These are phyloP conservation scores for Phocides pigmalion DNA, from an alignment of 1,140 invertebrate genomes.

Conservation along the genomic window DNA sequence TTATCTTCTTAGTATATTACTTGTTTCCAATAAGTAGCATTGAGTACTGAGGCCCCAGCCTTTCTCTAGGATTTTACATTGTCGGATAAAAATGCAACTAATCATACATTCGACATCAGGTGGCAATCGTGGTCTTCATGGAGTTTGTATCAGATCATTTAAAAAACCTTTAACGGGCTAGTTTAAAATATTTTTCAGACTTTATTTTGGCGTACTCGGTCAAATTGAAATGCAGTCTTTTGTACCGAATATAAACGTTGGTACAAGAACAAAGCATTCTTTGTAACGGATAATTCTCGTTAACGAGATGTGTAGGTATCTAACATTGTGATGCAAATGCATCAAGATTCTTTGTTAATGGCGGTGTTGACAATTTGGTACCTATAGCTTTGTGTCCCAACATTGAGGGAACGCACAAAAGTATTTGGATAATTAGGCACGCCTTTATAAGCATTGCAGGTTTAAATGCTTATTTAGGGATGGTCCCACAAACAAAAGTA, in stretches of 20 bases:
- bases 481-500: not conserved
- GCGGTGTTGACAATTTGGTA: constrained; percentile 11
- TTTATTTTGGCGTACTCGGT: no score
- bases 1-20: no score
- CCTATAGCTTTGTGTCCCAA: constrained; percentile 10
- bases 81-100: no score
- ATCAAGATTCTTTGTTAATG: constrained; percentile 4
- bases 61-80: no score
- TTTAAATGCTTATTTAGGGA: constrained; percentile 1
- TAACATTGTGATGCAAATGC: constrained; percentile 13
- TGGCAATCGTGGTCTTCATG: no score
- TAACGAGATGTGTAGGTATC: constrained; percentile 3
- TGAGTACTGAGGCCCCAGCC: no score
- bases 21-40: no score
- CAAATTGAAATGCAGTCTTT: not conserved
- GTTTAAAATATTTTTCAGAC: no score
- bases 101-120: no score
- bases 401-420: constrained; percentile 18
- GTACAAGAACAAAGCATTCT: not conserved
- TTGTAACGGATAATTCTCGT: not conserved
- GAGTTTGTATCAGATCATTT: no score
- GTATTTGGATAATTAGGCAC: constrained; percentile 10
- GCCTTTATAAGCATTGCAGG: constrained; percentile 1
- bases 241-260: no score
- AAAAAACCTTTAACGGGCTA: no score